phyloP scores from a whole-genome alignment of 2,888 invertebrate genomes.

The Alsophila aescularia region DNA sequence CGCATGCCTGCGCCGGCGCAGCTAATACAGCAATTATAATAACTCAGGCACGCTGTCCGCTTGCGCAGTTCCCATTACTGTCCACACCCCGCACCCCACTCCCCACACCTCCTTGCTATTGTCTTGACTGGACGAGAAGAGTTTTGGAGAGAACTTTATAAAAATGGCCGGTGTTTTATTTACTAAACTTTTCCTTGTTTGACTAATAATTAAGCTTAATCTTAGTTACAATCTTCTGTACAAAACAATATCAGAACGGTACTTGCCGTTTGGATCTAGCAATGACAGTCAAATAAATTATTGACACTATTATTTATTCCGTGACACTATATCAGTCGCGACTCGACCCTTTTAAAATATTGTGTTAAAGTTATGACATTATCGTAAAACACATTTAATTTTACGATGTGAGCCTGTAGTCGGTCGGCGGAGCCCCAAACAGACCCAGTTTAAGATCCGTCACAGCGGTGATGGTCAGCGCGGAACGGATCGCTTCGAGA shows the following conservation, averaged over 20 bases:
- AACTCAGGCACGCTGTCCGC: conserved; percentile 67
- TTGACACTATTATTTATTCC: too few species aligned
- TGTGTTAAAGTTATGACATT: conserved; percentile 36
- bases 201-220: too few species aligned
- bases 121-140: not conserved
- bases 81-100: conserved; percentile 41
- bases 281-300: too few species aligned
- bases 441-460: conserved; percentile 35
- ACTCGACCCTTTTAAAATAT: conserved; percentile 27
- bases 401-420: conserved; percentile 20
- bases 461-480: conserved; percentile 40
- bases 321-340: too few species aligned
- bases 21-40: conserved; percentile 72
- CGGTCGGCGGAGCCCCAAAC: not conserved
- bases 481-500: conserved; percentile 59
- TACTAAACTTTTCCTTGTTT: too few species aligned
- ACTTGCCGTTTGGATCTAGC: too few species aligned
- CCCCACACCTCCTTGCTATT: conserved; percentile 20
- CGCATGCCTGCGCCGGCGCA: conserved; percentile 55
- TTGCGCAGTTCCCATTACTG: conserved; percentile 56
- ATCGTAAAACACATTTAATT: conserved; percentile 31
- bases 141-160: too few species aligned
- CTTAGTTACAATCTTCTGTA: too few species aligned
- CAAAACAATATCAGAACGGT: too few species aligned
- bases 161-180: too few species aligned